Evolutionary conservation across 2,888 invertebrate genomes (phyloP), one percentile per base, ranked within the genome.

Genomic region (Protonemura montana): DNA sequence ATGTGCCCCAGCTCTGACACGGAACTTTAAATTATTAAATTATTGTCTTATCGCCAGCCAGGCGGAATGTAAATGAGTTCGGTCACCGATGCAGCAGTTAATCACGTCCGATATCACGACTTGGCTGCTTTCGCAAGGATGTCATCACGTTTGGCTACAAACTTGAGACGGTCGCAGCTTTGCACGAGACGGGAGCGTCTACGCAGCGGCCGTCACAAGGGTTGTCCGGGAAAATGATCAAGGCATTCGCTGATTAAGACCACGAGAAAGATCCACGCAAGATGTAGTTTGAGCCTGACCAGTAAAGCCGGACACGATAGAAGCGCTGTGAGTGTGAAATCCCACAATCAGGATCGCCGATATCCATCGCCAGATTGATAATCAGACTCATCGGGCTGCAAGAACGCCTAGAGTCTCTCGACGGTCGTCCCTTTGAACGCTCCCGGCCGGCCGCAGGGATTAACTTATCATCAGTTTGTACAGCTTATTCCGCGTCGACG

Each of bases 401-500:
- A 10, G 59, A 21, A 59, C 59, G 59, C 59, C 59, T 10, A 16
- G 16, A 59, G 21, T 16, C 16, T 59, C 59, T 1, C 59, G 59
- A 10, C 59, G 59, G 59, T 21, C 59, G 59, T 0, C 28, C 78
- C 78, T 78, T 78, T 78, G 78, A 78, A 27, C 27, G 25, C 5
- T 77, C 5, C 41, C 6, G 77, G 26, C 5, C 77, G n/a, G 6
- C 77, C 7, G 6, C 26, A 13, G 26, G 78, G 78, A 78, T 78
- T 78, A 78, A 6, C 42, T 42, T 41, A 41, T 82, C 29, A 35
- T 82, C 30, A 29, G 82, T 83, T 83, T 83, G 82, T 83, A 25
- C 82, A 83, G 82, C 82, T 83, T 83, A 83, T 83, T 83, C 82
- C 42, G 82, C 82, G 21, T 83, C 35, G 42, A 1, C 82, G 82